Percentiles rank a stretch among this genome's conserved stretches.
Evolutionary conservation across 2,113 vertebrate genomes (phyloP).

Genomic region (Petrocephalus microphthalmus): DNA sequence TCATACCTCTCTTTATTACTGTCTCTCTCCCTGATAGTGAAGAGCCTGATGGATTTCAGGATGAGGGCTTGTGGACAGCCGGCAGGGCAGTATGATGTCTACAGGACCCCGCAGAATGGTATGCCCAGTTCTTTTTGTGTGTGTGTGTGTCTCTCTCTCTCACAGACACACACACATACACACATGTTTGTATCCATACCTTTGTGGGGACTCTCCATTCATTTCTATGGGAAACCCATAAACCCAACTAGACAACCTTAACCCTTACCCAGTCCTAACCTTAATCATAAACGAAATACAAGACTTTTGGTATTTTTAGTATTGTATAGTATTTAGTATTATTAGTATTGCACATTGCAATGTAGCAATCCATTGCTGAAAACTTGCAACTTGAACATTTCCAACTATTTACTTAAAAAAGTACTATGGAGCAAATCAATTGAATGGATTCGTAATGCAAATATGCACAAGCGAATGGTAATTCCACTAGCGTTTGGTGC

Average conservation of each 20-base stretch:
- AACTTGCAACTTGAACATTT: too few relatives aligned
- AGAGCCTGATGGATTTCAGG: conserved; percentile 46
- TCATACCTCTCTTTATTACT: conserved; percentile 1
- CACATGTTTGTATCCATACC: background rate
- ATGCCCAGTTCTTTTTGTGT: conserved; percentile 16
- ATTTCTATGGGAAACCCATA: background rate
- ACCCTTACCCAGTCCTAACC: background rate
- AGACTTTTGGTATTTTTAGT: too few relatives aligned
- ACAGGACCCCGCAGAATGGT: conserved; percentile 53
- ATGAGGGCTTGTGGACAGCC: conserved; percentile 22
- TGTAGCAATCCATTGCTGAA: background rate
- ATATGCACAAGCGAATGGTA: background rate
- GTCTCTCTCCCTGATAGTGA: conserved; percentile 46
- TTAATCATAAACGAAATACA: background rate
- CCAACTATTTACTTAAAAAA: background rate
- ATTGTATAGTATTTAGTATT: too few relatives aligned
- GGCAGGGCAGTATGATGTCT: conserved; percentile 39
- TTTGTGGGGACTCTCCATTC: background rate
- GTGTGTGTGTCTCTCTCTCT: too few relatives aligned
- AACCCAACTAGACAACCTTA: too few relatives aligned
- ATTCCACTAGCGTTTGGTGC: background rate
- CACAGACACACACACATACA: background rate
- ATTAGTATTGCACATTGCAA: background rate
- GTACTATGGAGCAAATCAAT: background rate
- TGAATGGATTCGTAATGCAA: background rate